A percentile compares a stretch with the other conserved stretches of the same genome.
phyloP scores from a whole-genome alignment of 2,113 vertebrate genomes.

The Carlito syrichta region DNA sequence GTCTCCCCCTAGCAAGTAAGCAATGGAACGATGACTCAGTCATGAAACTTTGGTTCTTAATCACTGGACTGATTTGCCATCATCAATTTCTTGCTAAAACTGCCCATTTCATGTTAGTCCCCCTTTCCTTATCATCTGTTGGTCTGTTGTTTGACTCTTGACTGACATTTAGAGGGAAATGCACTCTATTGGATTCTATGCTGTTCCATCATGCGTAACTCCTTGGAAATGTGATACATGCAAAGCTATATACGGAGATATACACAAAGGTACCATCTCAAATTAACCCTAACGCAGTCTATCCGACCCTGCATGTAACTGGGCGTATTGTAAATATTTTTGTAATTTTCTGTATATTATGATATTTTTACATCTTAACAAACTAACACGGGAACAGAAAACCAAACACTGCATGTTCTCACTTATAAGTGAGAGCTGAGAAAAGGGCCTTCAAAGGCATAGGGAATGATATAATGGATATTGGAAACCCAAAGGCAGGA shows the following conservation, averaged over 20 bases:
- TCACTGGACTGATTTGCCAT: not conserved
- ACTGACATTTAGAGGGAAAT: not conserved
- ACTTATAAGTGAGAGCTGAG: too few species aligned
- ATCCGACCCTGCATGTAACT: not conserved
- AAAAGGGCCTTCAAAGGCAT: too few species aligned
- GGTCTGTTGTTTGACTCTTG: not conserved
- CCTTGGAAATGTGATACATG: not conserved
- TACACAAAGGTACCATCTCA: not conserved
- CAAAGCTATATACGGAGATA: not conserved
- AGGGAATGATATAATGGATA: too few species aligned
- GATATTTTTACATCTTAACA: not conserved
- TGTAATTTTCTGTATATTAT: not conserved
- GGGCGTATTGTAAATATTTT: not conserved
- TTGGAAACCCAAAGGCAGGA: too few species aligned
- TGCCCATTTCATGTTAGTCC: rapidly evolving
- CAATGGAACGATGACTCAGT: rapidly evolving
- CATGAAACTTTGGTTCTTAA: rapidly evolving
- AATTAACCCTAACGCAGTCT: too few species aligned
- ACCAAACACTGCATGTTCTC: too few species aligned
- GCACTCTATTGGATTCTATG: not conserved
- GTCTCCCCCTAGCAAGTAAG: rapidly evolving
- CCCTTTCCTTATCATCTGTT: not conserved
- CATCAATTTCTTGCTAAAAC: not conserved
- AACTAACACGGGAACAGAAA: too few species aligned
- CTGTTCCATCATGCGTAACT: too few species aligned